Percentiles rank a stretch among this genome's conserved stretches.
Evolutionary conservation across 2,113 vertebrate genomes (phyloP).

Genomic region (Ciconia boyciana): DNA sequence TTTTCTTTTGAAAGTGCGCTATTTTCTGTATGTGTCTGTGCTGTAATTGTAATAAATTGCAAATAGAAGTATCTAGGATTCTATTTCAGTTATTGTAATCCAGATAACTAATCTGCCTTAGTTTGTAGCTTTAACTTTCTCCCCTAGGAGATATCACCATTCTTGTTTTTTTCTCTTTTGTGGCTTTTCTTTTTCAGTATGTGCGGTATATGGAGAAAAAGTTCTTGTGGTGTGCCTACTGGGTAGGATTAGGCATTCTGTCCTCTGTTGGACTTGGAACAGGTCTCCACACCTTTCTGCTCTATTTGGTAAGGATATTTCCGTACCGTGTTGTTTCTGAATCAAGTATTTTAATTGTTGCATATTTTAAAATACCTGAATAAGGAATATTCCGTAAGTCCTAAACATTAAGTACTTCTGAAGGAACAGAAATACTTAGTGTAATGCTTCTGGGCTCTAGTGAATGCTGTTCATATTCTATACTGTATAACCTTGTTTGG

Average conservation of each 20-base stretch:
- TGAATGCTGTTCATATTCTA: neutral
- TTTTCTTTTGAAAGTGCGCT: neutral
- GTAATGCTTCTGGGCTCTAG: neutral
- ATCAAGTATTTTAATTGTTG: neutral
- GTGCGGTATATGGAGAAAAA: constrained; percentile 83
- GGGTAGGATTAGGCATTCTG: constrained; percentile 87
- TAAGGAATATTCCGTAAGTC: neutral
- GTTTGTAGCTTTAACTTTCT: neutral
- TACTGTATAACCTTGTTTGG: neutral
- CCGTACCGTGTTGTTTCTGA: neutral
- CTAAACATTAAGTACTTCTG: neutral
- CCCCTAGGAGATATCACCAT: neutral
- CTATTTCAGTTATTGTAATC: neutral
- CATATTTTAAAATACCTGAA: neutral
- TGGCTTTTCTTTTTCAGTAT: constrained; percentile 75
- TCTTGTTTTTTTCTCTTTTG: neutral
- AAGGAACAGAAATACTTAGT: neutral
- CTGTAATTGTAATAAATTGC: neutral
- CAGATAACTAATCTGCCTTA: neutral
- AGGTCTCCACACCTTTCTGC: constrained; percentile 87
- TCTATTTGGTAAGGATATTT: constrained; percentile 86
- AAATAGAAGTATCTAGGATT: neutral
- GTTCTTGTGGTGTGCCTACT: constrained; percentile 88
- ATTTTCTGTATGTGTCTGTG: neutral
- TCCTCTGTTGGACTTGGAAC: constrained; percentile 89